Percentiles rank a stretch among this genome's conserved stretches.
phyloP scores from a whole-genome alignment of 2,113 vertebrate species.

The Corythornis cristatus region DNA sequence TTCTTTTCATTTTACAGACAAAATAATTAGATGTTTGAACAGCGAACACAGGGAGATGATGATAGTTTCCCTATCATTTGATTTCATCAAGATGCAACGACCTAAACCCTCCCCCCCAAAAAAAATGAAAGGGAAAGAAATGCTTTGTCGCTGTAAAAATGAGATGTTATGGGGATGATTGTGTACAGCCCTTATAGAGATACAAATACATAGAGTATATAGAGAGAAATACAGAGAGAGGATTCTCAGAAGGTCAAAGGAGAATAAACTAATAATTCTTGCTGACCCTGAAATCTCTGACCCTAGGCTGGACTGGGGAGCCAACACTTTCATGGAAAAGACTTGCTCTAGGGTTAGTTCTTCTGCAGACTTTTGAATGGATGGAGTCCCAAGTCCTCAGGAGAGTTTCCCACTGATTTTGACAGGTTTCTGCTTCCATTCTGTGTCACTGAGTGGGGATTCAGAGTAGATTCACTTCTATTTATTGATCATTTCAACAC shows the following conservation, averaged over 20 bases:
- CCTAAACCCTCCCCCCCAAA: fast-evolving
- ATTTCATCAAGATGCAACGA: background rate
- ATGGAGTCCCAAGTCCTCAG: background rate
- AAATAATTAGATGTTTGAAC: background rate
- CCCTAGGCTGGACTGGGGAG: background rate
- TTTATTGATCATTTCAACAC: background rate
- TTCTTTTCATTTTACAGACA: background rate
- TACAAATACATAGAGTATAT: background rate
- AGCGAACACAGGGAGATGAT: background rate
- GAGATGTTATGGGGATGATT: background rate
- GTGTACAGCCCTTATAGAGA: background rate
- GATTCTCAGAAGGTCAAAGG: background rate
- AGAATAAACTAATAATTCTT: background rate
- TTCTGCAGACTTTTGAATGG: background rate
- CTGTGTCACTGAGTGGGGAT: background rate
- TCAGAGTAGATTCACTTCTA: background rate
- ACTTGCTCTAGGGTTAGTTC: background rate
- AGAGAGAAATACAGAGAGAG: background rate
- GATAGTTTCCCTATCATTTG: background rate
- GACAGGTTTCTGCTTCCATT: background rate
- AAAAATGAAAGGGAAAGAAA: background rate
- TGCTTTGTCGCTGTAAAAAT: background rate
- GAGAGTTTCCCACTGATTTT: background rate
- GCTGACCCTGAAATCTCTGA: background rate
- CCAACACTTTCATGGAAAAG: background rate